phyloP scores from a whole-genome alignment of 2,888 invertebrate species.

The Platynereis dumerilii region DNA sequence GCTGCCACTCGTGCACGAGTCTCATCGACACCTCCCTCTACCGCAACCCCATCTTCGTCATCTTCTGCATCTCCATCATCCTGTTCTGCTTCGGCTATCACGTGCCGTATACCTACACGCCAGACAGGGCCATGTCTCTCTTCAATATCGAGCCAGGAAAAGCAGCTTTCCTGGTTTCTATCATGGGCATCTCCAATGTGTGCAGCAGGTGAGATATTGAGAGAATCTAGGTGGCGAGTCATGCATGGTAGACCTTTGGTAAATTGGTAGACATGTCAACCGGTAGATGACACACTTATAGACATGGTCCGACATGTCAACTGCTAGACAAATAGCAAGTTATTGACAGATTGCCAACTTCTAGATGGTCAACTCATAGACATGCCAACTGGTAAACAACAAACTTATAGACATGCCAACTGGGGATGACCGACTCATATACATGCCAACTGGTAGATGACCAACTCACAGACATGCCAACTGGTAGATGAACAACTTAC shows the following conservation, averaged over 20 bases:
- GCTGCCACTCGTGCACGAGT: neutral
- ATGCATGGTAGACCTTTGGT: neutral
- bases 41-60: slow-evolving; percentile 25
- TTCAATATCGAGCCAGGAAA: slow-evolving; percentile 17
- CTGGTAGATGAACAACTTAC: too few relatives aligned
- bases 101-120: slow-evolving; percentile 35
- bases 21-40: slow-evolving; percentile 20
- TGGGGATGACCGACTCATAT: too few relatives aligned
- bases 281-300: too few relatives aligned
- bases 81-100: slow-evolving; percentile 36
- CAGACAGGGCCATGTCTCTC: slow-evolving; percentile 25
- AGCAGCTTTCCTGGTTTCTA: slow-evolving; percentile 28
- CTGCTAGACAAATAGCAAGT: too few relatives aligned
- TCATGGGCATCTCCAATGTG: slow-evolving; percentile 34
- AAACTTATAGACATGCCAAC: too few relatives aligned
- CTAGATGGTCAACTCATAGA: too few relatives aligned
- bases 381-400: too few relatives aligned
- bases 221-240: neutral
- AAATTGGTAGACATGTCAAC: too few relatives aligned
- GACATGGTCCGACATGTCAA: too few relatives aligned
- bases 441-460: too few relatives aligned
- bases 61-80: slow-evolving; percentile 24
- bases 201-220: slow-evolving; percentile 10
- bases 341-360: too few relatives aligned
- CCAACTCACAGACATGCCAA: too few relatives aligned